These are phyloP conservation scores for Nibea coibor DNA, from an alignment of 2,113 vertebrate genomes.

Conservation along the genomic window DNA sequence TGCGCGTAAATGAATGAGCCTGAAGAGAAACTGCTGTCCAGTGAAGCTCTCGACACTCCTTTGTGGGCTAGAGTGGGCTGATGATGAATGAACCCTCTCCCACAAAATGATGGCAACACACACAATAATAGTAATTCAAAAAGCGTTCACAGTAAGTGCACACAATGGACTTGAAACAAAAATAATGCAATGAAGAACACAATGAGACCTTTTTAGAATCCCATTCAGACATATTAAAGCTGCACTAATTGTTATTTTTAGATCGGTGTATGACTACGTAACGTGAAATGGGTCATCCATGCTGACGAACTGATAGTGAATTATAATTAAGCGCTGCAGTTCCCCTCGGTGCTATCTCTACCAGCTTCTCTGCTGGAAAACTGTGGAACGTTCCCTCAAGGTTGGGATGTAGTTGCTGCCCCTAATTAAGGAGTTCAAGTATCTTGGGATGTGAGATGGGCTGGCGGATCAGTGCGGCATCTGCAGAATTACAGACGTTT, in stretches of 20 bases:
- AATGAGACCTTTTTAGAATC: not conserved
- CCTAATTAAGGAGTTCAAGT: too few species aligned
- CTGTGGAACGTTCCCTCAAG: too few species aligned
- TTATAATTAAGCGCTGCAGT: not conserved
- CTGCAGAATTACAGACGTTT: too few species aligned
- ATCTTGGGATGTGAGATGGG: too few species aligned
- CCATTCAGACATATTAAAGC: not conserved
- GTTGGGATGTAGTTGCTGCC: too few species aligned
- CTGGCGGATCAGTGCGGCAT: too few species aligned
- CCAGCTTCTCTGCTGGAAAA: too few species aligned
- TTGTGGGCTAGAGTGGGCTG: not conserved
- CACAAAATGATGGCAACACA: not conserved
- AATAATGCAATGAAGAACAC: not conserved
- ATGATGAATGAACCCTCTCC: slow-evolving; percentile 39
- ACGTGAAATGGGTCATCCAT: not conserved
- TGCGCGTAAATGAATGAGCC: not conserved
- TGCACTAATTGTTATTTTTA: not conserved
- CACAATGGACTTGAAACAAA: not conserved
- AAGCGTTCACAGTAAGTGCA: not conserved
- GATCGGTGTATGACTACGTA: not conserved
- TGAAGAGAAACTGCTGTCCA: slow-evolving; percentile 1
- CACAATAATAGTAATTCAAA: not conserved
- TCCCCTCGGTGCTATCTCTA: not conserved
- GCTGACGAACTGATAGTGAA: not conserved
- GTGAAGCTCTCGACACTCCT: not conserved